Base-by-base conservation (phyloP, 64 coral and sea anemone species). In the Dendrophyllia cribrosa region DNA sequence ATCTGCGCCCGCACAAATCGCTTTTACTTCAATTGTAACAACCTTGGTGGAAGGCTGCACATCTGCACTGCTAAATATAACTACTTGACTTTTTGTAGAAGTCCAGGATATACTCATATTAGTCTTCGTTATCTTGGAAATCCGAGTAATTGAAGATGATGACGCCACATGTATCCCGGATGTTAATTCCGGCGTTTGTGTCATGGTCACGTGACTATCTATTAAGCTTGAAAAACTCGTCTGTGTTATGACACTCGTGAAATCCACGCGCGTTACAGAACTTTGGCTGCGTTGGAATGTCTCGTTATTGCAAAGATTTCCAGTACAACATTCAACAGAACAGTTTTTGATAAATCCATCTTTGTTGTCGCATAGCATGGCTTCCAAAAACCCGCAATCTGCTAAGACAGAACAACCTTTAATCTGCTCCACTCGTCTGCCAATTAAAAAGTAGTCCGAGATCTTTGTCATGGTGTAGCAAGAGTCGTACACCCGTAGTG, bases 261-360 rank as follows among this genome's bases (percentile, higher is more conserved):
- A 9, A 15, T 47, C 19, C 72, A 44, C 14, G 15, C 72, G 44
- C 17, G 43, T 47, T 53, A 22, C 19, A 55, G 74, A 55, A 16
- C 5, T 77, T 53, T 2, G 6, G 2, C 6, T 55, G 19, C 9
- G 15, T 19, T 77, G 48, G 0, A 77, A 2, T 10, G 74, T 77
- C 3, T 53, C 22, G 50, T 77, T 55, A 13, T 77, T 77, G 20
- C 74, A 77, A 6, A 77, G 51, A 77, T 77, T 49, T n/a, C 74
- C 74, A 55, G 51, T 23, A 11, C 74, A 77, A 48, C 74, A 77
- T 23, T 77, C 2, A 77, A 77, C 53, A 16, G 50, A 77, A 45
- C 74, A 77, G n/a, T 20, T 55, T 45, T 77, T 55, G 16, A 77
- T 15, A 10, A 77, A 55, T 2, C 49, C 19, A 20, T 52, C 4